Conservation (phyloP, 2,888 invertebrate genomes). For the Melipona beecheii region DNA sequence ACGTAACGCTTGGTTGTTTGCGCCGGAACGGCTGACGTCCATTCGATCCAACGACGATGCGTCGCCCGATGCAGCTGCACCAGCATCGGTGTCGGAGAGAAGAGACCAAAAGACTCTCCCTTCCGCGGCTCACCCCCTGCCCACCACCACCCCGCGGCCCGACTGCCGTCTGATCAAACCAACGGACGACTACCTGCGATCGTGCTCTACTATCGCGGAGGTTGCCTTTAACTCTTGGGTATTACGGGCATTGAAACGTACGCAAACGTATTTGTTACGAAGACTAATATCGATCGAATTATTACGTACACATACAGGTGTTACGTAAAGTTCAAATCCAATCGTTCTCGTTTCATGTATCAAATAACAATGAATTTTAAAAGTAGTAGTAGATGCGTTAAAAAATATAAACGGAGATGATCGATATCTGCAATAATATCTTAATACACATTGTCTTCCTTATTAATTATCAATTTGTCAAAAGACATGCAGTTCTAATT, state of each 20-base stretch:
- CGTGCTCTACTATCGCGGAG: not conserved
- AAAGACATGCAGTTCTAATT: too few species aligned
- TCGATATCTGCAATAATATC: too few species aligned
- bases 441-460: too few species aligned
- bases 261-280: too few species aligned
- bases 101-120: slow-evolving; percentile 34
- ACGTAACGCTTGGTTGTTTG: slow-evolving; percentile 82
- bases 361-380: too few species aligned
- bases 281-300: too few species aligned
- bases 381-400: too few species aligned
- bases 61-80: slow-evolving; percentile 65
- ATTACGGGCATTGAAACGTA: not conserved
- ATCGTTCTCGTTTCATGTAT: too few species aligned
- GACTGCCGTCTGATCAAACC: not conserved
- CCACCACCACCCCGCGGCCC: not conserved
- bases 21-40: slow-evolving; percentile 72
- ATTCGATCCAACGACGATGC: slow-evolving; percentile 69
- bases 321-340: too few species aligned
- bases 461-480: too few species aligned
- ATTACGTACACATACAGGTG: too few species aligned
- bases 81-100: slow-evolving; percentile 30
- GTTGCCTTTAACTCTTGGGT: not conserved
- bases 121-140: not conserved
- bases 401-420: too few species aligned
- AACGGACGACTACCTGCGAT: slow-evolving; percentile 24